phyloP scores from a whole-genome alignment of 2,113 vertebrate species.

The Stigmatopora argus region DNA sequence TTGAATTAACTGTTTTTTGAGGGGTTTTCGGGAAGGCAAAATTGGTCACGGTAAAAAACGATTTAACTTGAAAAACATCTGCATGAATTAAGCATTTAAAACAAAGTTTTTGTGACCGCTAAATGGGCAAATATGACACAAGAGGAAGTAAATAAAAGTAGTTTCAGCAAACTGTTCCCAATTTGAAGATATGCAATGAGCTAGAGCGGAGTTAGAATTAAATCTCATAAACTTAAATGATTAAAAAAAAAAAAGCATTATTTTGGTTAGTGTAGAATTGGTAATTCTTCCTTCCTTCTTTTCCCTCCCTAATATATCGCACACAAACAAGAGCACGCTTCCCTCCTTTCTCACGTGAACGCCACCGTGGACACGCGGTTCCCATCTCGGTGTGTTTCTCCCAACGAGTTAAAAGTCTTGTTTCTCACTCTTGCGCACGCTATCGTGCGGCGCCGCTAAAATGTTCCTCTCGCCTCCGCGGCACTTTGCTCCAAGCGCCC shows the following conservation, averaged over 20 bases:
- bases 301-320: constrained; percentile 1
- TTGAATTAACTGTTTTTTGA: background rate
- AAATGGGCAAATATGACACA: no score
- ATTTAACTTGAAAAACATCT: no score
- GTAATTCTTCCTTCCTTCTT: background rate
- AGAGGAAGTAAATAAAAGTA: no score
- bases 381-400: constrained; percentile 17
- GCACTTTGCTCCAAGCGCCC: constrained; percentile 65
- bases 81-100: no score
- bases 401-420: constrained; percentile 30
- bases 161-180: no score
- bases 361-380: background rate
- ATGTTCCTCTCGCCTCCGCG: constrained; percentile 42
- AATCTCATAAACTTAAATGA: no score
- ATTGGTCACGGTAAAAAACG: no score
- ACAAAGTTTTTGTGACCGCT: no score
- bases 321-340: constrained; percentile 10
- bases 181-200: no score
- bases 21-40: no score
- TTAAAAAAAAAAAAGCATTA: no score
- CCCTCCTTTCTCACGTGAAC: background rate
- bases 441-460: constrained; percentile 58
- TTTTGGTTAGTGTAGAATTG: background rate
- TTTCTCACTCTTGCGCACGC: constrained; percentile 46
- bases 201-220: no score